phyloP scores from a whole-genome alignment of 2,888 invertebrate genomes.

The Ophioninae sp. region DNA sequence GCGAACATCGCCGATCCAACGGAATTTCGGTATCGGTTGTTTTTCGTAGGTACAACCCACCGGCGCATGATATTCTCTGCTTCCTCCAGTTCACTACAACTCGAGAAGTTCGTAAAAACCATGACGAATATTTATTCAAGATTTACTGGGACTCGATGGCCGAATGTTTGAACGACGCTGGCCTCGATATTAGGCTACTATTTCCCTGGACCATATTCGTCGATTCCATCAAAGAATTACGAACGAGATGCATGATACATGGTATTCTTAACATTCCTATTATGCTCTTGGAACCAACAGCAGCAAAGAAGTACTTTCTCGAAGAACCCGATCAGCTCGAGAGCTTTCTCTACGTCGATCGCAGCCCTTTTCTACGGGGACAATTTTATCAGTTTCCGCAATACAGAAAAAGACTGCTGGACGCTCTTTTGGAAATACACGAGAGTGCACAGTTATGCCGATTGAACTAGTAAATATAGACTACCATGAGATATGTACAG shows the following conservation, averaged over 20 bases:
- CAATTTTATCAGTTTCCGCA: constrained; percentile 66
- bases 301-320: constrained; percentile 70
- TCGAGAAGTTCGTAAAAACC: constrained; percentile 67
- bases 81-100: constrained; percentile 77
- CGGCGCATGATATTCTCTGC: constrained; percentile 76
- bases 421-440: constrained; percentile 70
- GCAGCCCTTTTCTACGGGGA: constrained; percentile 69
- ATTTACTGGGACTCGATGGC: constrained; percentile 71
- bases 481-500: no score
- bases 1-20: neutral
- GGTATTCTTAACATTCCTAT: constrained; percentile 72
- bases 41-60: constrained; percentile 72
- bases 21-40: neutral
- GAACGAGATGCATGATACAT: constrained; percentile 68
- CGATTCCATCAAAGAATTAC: constrained; percentile 70
- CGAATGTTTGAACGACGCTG: constrained; percentile 60
- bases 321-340: constrained; percentile 68
- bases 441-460: constrained; percentile 52
- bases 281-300: constrained; percentile 70
- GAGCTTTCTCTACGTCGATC: constrained; percentile 69
- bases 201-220: constrained; percentile 70
- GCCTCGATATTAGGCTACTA: constrained; percentile 60
- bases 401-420: constrained; percentile 71
- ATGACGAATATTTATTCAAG: constrained; percentile 70
- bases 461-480: no score